phyloP scores from a whole-genome alignment of 2,888 invertebrate genomes.

The Xylophagus ater region DNA sequence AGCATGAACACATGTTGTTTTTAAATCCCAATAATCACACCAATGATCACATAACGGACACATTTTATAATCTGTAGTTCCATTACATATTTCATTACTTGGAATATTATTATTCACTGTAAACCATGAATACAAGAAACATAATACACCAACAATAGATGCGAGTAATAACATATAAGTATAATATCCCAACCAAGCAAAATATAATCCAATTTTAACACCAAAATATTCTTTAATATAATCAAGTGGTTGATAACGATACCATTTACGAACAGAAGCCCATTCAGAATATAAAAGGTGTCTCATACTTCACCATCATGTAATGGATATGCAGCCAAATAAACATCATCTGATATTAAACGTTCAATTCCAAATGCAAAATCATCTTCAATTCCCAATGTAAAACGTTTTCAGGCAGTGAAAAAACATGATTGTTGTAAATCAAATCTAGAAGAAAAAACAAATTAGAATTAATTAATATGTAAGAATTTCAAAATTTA shows the following conservation, averaged over 20 bases:
- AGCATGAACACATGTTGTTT: slow-evolving; percentile 74
- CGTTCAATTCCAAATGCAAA: slow-evolving; percentile 74
- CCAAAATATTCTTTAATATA: slow-evolving; percentile 85
- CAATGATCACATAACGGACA: slow-evolving; percentile 83
- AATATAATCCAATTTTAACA: slow-evolving; percentile 76
- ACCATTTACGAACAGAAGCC: slow-evolving; percentile 67
- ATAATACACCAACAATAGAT: slow-evolving; percentile 65
- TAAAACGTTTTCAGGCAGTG: slow-evolving; percentile 74
- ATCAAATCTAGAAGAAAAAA: slow-evolving; percentile 56
- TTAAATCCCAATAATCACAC: slow-evolving; percentile 78
- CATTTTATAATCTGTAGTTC: slow-evolving; percentile 58
- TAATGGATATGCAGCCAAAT: slow-evolving; percentile 73
- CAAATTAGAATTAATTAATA: slow-evolving; percentile 30
- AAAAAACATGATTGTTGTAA: slow-evolving; percentile 72
- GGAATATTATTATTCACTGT: slow-evolving; percentile 55
- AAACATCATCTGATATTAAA: slow-evolving; percentile 59
- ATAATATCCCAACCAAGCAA: slow-evolving; percentile 92
- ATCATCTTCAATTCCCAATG: slow-evolving; percentile 50
- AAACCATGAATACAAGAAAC: slow-evolving; percentile 65
- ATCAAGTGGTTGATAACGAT: slow-evolving; percentile 79
- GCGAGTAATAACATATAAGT: slow-evolving; percentile 84
- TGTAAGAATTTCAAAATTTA: slow-evolving; percentile 42
- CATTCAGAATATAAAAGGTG: slow-evolving; percentile 67
- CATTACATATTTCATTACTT: slow-evolving; percentile 62
- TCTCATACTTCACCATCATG: slow-evolving; percentile 77